Conservation (phyloP, 2,113 vertebrate species). For the Morone saxatilis region DNA sequence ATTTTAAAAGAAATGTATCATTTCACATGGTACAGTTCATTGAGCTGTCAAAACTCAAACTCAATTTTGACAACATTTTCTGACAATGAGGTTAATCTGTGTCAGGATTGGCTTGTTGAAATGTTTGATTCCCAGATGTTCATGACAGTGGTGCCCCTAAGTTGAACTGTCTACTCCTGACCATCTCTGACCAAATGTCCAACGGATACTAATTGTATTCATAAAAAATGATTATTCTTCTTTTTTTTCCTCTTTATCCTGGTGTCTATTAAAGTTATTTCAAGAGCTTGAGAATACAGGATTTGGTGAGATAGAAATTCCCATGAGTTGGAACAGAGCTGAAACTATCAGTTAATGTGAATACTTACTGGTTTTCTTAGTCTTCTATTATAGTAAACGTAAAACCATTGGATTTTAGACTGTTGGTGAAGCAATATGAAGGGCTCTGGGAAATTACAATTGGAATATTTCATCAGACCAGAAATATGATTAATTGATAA, state of each 20-base stretch:
- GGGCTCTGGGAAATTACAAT: not conserved
- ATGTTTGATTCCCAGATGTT: not conserved
- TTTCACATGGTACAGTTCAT: not conserved
- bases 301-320: not conserved
- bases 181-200: not conserved
- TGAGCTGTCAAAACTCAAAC: constrained; percentile 28
- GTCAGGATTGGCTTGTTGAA: too few relatives aligned
- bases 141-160: not conserved
- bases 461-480: not conserved
- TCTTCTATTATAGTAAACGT: not conserved
- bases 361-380: not conserved
- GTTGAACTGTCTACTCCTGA: not conserved
- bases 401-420: not conserved
- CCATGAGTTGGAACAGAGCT: not conserved
- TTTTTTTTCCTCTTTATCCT: too few relatives aligned
- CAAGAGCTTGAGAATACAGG: not conserved
- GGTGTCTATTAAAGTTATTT: not conserved
- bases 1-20: constrained; percentile 6
- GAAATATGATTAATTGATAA: not conserved
- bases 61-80: not conserved
- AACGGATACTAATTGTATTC: not conserved
- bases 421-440: not conserved
- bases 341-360: not conserved
- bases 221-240: too few relatives aligned
- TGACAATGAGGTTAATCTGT: too few relatives aligned